phyloP scores from a whole-genome alignment of 1,140 invertebrate species.

The Rhopalosiphum padi region DNA sequence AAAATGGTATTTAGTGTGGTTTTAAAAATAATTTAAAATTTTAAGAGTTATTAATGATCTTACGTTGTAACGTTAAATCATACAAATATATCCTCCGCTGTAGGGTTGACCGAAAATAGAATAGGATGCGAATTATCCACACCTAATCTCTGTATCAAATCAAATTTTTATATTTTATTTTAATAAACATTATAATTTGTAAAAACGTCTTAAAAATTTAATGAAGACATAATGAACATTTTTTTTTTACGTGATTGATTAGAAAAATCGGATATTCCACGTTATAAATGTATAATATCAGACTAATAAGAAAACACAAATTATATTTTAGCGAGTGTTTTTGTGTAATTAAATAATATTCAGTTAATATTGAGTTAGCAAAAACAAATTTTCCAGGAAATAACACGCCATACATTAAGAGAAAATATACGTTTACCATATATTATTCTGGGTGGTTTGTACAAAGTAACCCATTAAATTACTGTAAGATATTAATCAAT shows the following conservation, averaged over 20 bases:
- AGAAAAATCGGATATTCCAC: not conserved
- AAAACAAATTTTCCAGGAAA: not conserved
- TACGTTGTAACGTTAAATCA: not conserved
- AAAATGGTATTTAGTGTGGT: not conserved
- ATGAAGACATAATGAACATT: not conserved
- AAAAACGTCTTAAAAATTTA: not conserved
- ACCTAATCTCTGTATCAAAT: not conserved
- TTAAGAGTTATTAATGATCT: not conserved
- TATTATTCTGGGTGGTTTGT: too few relatives aligned
- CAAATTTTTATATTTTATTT: not conserved
- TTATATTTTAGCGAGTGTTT: not conserved
- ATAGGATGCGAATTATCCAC: not conserved
- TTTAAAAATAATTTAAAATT: not conserved
- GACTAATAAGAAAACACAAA: not conserved
- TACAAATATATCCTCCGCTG: not conserved
- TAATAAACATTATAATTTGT: not conserved
- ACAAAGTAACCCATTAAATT: too few relatives aligned
- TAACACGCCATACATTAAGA: not conserved
- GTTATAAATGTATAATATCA: not conserved
- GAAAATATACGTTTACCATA: too few relatives aligned
- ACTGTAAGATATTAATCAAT: too few relatives aligned
- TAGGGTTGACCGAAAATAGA: not conserved
- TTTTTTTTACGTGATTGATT: not conserved
- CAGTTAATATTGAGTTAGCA: not conserved
- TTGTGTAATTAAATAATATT: not conserved